Conservation (phyloP, 2,113 vertebrate genomes). For the Notarius quadriscutis region DNA sequence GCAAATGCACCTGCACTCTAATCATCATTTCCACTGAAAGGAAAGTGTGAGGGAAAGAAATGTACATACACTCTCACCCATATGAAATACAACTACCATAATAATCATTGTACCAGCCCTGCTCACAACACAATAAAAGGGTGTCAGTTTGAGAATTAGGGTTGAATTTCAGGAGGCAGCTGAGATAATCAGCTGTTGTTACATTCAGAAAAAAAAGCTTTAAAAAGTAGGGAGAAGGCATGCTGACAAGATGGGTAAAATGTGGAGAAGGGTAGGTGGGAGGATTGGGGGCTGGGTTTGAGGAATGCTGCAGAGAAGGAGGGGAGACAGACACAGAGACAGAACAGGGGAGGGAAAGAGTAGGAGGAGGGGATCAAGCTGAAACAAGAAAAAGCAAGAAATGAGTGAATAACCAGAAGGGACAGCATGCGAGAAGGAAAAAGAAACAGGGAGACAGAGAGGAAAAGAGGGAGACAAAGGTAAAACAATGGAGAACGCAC, state of each 20-base stretch:
- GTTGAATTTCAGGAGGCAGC: background rate
- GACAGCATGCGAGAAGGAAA: conserved; percentile 23
- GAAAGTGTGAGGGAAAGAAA: background rate
- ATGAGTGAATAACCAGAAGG: background rate
- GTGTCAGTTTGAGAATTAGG: background rate
- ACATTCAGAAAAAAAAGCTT: conserved; percentile 23
- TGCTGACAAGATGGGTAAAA: conserved; percentile 37
- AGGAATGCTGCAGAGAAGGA: conserved; percentile 38
- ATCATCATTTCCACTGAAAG: background rate
- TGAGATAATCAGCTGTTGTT: conserved; percentile 15
- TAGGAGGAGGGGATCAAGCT: conserved; percentile 35
- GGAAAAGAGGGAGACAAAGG: conserved; percentile 12
- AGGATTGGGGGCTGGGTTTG: background rate
- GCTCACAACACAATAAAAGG: background rate
- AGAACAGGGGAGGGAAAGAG: conserved; percentile 30
- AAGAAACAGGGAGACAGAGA: conserved; percentile 8
- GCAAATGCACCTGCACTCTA: conserved; percentile 1
- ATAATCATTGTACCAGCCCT: background rate
- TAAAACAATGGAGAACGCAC: conserved; percentile 29
- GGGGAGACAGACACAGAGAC: conserved; percentile 28
- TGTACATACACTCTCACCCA: background rate
- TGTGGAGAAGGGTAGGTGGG: conserved; percentile 21
- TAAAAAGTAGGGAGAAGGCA: conserved; percentile 16
- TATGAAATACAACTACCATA: background rate
- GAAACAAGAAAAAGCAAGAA: conserved; percentile 20